Percentiles rank a stretch among this genome's conserved stretches.
These are phyloP conservation scores for Gallinago media DNA, from an alignment of 2,113 vertebrate genomes.

Conservation along the genomic window DNA sequence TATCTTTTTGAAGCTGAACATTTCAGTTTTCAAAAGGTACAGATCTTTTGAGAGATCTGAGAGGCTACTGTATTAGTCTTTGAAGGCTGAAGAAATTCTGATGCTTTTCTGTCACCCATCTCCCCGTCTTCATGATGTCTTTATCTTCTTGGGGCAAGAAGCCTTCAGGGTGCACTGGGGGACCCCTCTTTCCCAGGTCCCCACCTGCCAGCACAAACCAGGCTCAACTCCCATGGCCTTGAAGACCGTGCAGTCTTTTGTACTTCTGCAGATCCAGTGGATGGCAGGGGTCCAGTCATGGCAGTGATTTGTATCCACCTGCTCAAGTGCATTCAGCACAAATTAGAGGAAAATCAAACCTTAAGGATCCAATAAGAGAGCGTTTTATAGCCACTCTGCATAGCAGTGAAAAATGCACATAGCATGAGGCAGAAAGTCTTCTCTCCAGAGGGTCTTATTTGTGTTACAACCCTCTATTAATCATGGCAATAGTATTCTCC, in stretches of 20 bases:
- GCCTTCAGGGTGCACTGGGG: not conserved
- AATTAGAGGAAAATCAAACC: conserved; percentile 2
- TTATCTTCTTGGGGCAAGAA: not conserved
- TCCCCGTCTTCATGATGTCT: not conserved
- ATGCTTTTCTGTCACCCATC: not conserved
- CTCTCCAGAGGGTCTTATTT: not conserved
- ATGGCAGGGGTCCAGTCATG: not conserved
- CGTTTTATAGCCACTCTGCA: not conserved
- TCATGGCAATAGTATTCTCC: not conserved
- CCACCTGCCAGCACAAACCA: not conserved
- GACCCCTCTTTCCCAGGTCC: not conserved
- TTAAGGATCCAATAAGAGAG: not conserved
- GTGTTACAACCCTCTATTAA: not conserved
- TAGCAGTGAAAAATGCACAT: not conserved
- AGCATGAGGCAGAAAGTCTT: not conserved
- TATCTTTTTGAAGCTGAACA: not conserved
- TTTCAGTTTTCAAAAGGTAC: not conserved
- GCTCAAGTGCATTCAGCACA: not conserved
- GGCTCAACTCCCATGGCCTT: rapidly evolving
- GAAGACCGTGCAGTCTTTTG: not conserved
- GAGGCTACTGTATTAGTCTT: not conserved
- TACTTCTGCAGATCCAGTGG: not conserved
- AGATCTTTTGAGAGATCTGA: not conserved
- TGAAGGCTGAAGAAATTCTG: not conserved
- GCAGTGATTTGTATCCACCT: not conserved